Evolutionary conservation across 1,140 invertebrate species (phyloP).

Genomic region (Melipona quadrifasciata): DNA sequence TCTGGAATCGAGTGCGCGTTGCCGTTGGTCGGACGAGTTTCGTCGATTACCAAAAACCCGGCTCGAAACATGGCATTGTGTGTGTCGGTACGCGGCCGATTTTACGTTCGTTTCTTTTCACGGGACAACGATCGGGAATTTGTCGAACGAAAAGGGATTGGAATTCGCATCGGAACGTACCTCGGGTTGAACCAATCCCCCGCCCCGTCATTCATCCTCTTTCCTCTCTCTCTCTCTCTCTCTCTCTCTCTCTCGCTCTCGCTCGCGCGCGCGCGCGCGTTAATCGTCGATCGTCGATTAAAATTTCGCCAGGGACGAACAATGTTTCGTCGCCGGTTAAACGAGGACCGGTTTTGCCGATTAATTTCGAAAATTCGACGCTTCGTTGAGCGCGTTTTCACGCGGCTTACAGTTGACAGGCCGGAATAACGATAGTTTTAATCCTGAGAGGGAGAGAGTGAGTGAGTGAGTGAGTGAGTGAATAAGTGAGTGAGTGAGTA

Average conservation of each 20-base stretch:
- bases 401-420: slow-evolving; percentile 1
- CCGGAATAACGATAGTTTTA: slow-evolving; percentile 18
- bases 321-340: neutral
- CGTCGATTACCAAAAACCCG: neutral
- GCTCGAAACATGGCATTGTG: slow-evolving; percentile 4
- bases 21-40: neutral
- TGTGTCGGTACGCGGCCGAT: neutral
- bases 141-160: neutral
- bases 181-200: neutral
- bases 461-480: neutral
- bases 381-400: neutral
- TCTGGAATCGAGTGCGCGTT: neutral
- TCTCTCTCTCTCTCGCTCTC: neutral
- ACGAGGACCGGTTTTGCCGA: slow-evolving; percentile 9
- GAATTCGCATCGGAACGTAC: neutral
- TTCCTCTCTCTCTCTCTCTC: neutral
- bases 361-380: slow-evolving; percentile 20
- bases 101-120: slow-evolving; percentile 28
- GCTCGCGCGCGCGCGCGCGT: too few relatives aligned
- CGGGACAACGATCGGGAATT: neutral
- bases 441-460: neutral
- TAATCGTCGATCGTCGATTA: neutral
- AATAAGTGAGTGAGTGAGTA: neutral
- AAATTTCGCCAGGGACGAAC: slow-evolving; percentile 31
- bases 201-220: too few relatives aligned